Evolutionary conservation across 2,888 invertebrate genomes (phyloP), one percentile per base, ranked within the genome.

Genomic region (Autographa pulchrina): DNA sequence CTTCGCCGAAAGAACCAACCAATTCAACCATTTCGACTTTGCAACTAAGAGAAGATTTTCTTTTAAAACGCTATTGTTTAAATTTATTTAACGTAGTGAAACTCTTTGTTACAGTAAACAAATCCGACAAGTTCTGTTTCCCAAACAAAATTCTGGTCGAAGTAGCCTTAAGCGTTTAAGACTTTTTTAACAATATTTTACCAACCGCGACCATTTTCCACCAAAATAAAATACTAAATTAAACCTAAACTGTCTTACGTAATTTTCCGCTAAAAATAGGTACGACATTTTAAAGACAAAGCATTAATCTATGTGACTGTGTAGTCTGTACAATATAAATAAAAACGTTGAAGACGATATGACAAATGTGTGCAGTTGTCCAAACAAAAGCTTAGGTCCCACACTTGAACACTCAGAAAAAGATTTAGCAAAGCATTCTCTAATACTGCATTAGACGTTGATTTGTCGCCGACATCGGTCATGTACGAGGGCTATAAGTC

Each of bases 391-490:
- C 54, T 56, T 56, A 25, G 54, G 20, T 38, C 56, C 0, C 7
- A 43, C 0, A 0, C 3, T 56, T 52, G 35, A 59, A 54, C 41
- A 6, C 25, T 18, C 32, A 56, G 67, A n/a, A 32, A 62, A 9
- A 38, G 16, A 78, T 74, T n/a, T 32, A 63, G 74, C 48, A 65
- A 25, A 65, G 58, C 61, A 61, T 54, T 61, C 52, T 31, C 65
- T 78, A 60, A 78, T 74, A 58, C 65, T 25, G 43, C 38, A 38
- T 14, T 16, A 18, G 74, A 76, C 63, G 70, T 58, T 78, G 75
- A 78, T 75, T 78, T 77, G 70, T 78, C 56, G 79, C 70, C 56
- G 58, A 61, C 68, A 62, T 74, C 63, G 65, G 63, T 54, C 77
- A 70, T 77, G 70, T 48, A 66, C 79, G 52, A 65, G 56, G 31